Base-by-base conservation (phyloP, 2,888 invertebrate species). In the Cenopis cana region DNA sequence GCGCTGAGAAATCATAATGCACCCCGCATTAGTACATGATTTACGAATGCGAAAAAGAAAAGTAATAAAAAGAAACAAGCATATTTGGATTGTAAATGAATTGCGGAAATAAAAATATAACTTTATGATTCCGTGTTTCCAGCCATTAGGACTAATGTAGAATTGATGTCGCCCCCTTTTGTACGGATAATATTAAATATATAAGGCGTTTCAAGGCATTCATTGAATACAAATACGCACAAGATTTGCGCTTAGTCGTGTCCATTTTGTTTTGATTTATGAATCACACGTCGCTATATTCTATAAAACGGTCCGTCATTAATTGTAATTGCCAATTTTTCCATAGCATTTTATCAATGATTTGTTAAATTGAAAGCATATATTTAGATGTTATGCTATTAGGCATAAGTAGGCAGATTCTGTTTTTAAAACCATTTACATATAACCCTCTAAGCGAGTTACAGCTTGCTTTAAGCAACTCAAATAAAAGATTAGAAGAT, bases 61-160 rank as follows among this genome's bases (percentile, higher is more conserved):
- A 29, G 24, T 18, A 54, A 59, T 59, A 59, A 70, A 66, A 64
- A 52, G 49, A 65, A 60, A 67, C 41, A 69, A 61, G 24, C 36
- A 67, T 55, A 67, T 71, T 71, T 67, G 71, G 55, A 67, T 71
- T 71, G 61, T 61, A 71, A 71, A 71, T 67, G 70, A 70, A 70
- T 70, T 66, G 70, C 38, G 33, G 61, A 61, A 71, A 71, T 71
- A 67, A 71, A 71, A 71, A 67, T 65, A 65, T 70, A 66, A 65
- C 69, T 67, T 71, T 71, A 67, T 41, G 71, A 71, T 71, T 71
- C 50, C 71, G 67, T 71, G 71, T 71, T 71, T 67, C 71, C 61
- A 38, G 20, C 67, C 60, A 71, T 71, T 71, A 71, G 55, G 59
- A 61, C 67, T 71, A 71, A 71, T 67, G 71, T 71, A 67, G 66